These are phyloP conservation scores for Rhogogaster chlorosoma DNA, from an alignment of 2,888 invertebrate genomes.

Conservation along the genomic window DNA sequence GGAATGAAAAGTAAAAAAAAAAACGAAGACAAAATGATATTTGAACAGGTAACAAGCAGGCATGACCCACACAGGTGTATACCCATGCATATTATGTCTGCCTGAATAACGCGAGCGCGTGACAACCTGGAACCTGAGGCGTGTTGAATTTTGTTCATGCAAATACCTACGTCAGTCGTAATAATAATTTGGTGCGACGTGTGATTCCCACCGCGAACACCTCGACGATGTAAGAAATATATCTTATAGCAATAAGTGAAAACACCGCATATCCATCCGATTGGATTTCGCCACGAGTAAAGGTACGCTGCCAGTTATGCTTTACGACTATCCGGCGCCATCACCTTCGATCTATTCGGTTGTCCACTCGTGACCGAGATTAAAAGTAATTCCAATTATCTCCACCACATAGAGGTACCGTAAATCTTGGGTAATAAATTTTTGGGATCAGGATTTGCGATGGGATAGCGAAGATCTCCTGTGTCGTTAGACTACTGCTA, in stretches of 20 bases:
- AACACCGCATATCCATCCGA: background rate
- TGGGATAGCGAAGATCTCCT: background rate
- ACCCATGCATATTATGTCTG: background rate
- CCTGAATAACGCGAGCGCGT: conserved; percentile 6
- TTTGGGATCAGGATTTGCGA: background rate
- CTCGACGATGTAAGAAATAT: conserved; percentile 6
- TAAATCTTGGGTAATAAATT: conserved; percentile 1
- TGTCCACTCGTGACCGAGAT: conserved; percentile 20
- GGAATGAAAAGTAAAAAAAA: background rate
- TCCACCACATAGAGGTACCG: background rate
- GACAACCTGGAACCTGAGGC: conserved; percentile 38
- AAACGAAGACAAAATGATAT: background rate
- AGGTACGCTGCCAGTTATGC: conserved; percentile 11
- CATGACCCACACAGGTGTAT: background rate
- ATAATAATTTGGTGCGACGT: conserved; percentile 43
- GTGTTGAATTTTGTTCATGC: conserved; percentile 12
- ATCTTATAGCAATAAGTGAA: conserved; percentile 11
- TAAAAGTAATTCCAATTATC: conserved; percentile 24
- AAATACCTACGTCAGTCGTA: conserved; percentile 25
- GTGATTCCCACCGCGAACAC: conserved; percentile 41
- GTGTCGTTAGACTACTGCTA: background rate
- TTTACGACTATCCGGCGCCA: conserved; percentile 30
- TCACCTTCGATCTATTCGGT: background rate
- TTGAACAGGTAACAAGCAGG: background rate
- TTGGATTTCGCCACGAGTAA: conserved; percentile 4